Base-by-base conservation (phyloP, 2,888 invertebrate species). In the Tholera decimalis region DNA sequence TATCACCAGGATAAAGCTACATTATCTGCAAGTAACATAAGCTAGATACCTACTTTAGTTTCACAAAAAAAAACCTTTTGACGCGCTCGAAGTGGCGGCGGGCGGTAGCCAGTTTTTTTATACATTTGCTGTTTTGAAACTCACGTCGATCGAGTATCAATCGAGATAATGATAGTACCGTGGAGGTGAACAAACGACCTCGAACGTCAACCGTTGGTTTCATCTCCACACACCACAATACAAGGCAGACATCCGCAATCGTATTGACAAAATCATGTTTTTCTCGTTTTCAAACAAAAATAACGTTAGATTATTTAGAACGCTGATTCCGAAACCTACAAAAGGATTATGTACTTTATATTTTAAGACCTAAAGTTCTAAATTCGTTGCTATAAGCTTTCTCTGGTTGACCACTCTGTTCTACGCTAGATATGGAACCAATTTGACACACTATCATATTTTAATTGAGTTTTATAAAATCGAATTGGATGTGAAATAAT, bases 171-270 rank as follows among this genome's bases (percentile, higher is more conserved):
- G 6, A 41, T 79, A 67, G 73, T 72, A 68, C 49, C 47, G 24
- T 26, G 47, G 84, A 88, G 92, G 89, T 92, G 88, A 93, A 93
- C 83, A 88, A 92, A 92, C 92, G 92, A 83, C 92, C 92, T 92
- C 91, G 89, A 61, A 66, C 65, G 65, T 67, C 79, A 85, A 84
- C 90, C 86, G 91, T 89, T 89, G 84, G 61, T 83, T 87, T 83
- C 85, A 84, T 87, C 91, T 89, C 85, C 83, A 72, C 88, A 89
- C 85, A 87, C 68, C 70, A 84, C 82, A 83, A 84, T 84, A 83
- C 76, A 47, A 77, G 78, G 68, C 80, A 85, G 68, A 89, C 85
- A 91, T 91, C 91, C 91, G 91, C 89, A 87, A 91, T 88, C 89
- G 73, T 69, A 77, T 79, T 80, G 73, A 80, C 71, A 76, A 82